phyloP scores from a whole-genome alignment of 1,140 invertebrate genomes.

The Spodoptera litura region DNA sequence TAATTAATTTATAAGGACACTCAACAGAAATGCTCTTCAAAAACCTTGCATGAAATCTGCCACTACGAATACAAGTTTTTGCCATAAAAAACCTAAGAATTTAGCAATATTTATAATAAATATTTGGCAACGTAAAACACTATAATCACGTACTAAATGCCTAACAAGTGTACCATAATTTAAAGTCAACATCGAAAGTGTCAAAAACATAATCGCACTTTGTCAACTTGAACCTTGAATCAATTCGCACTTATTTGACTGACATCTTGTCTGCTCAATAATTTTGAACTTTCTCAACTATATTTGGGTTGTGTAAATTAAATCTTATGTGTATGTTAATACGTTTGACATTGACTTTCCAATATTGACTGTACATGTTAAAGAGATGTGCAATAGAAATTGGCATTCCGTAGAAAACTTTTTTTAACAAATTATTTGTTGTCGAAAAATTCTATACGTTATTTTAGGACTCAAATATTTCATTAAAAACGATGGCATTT shows the following conservation, averaged over 20 bases:
- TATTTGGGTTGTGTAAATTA: slow-evolving; percentile 1
- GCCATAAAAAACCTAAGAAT: too few species aligned
- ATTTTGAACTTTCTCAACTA: slow-evolving; percentile 27
- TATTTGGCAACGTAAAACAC: slow-evolving; percentile 5
- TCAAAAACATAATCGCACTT: slow-evolving; percentile 23
- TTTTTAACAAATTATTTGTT: too few species aligned
- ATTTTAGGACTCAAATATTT: too few species aligned
- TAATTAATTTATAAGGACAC: too few species aligned
- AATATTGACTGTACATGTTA: slow-evolving; percentile 18
- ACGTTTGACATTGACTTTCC: slow-evolving; percentile 42
- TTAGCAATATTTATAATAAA: too few species aligned
- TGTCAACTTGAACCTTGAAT: slow-evolving; percentile 5
- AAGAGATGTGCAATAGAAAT: slow-evolving; percentile 26
- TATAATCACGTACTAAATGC: background rate
- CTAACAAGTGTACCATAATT: too few species aligned
- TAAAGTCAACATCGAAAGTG: slow-evolving; percentile 11
- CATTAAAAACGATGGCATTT: too few species aligned
- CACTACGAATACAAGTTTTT: too few species aligned
- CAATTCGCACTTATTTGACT: slow-evolving; percentile 11
- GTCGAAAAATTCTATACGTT: too few species aligned
- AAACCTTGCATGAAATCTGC: too few species aligned
- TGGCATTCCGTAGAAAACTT: slow-evolving; percentile 19
- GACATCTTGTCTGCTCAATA: background rate
- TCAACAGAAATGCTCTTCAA: too few species aligned
- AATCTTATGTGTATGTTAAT: slow-evolving; percentile 5